Conservation (phyloP, 2,113 vertebrate species). For the Trochalopteron elliotii region DNA sequence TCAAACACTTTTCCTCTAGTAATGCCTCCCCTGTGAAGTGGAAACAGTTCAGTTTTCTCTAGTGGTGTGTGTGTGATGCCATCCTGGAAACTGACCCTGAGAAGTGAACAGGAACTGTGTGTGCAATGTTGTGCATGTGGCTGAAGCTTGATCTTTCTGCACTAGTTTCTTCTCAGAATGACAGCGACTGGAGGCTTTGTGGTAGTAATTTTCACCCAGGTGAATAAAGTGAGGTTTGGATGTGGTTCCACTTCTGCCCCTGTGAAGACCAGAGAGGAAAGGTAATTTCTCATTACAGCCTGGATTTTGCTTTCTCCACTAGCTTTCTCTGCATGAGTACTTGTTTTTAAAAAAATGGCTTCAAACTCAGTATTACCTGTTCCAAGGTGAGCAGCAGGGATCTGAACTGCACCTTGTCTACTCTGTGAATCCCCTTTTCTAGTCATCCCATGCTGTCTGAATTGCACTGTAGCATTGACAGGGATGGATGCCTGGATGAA, state of each 20-base stretch:
- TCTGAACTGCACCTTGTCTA: not conserved
- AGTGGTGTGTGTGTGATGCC: not conserved
- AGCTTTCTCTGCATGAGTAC: not conserved
- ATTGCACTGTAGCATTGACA: not conserved
- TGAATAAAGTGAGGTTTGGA: not conserved
- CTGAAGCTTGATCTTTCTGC: not conserved
- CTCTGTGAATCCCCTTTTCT: not conserved
- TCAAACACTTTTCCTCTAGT: not conserved
- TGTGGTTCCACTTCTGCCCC: not conserved
- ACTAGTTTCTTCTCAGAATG: not conserved
- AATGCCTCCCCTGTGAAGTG: not conserved
- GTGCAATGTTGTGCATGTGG: fast-evolving
- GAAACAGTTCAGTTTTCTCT: not conserved
- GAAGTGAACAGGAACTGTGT: not conserved
- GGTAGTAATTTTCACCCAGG: not conserved
- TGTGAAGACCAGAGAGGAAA: not conserved
- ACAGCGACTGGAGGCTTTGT: not conserved
- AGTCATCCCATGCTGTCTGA: not conserved
- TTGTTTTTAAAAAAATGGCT: not conserved
- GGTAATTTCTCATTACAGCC: not conserved
- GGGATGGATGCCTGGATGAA: not conserved
- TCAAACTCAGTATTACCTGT: not conserved
- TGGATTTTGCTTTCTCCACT: not conserved
- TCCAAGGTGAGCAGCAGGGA: not conserved
- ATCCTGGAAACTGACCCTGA: not conserved